Evolutionary conservation across 1,140 invertebrate species (phyloP).

Genomic region (Drosophila pachea): DNA sequence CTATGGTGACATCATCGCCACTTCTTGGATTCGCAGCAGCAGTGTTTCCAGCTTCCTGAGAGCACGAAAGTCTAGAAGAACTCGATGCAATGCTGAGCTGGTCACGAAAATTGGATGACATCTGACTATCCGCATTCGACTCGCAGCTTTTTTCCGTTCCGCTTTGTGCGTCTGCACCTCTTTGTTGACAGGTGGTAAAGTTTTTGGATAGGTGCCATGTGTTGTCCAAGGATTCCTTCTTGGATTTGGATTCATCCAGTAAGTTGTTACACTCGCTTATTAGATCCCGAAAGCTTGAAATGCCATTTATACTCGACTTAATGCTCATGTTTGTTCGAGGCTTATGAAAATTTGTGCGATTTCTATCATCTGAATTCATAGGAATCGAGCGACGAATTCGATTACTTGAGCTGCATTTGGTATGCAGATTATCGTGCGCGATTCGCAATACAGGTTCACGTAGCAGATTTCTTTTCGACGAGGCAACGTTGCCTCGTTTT

Average conservation of each 20-base stretch:
- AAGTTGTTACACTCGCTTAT: slow-evolving; percentile 62
- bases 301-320: slow-evolving; percentile 28
- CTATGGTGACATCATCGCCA: slow-evolving; percentile 89
- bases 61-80: slow-evolving; percentile 79
- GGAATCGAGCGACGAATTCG: slow-evolving; percentile 26
- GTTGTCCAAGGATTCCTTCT: slow-evolving; percentile 22
- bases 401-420: slow-evolving; percentile 29
- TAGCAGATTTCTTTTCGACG: slow-evolving; percentile 41
- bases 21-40: slow-evolving; percentile 80
- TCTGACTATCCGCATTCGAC: not conserved
- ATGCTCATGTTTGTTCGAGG: slow-evolving; percentile 17
- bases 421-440: slow-evolving; percentile 44
- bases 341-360: slow-evolving; percentile 26
- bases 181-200: slow-evolving; percentile 46
- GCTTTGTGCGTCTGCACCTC: not conserved
- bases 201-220: slow-evolving; percentile 35
- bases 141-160: not conserved
- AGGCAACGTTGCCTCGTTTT: slow-evolving; percentile 32
- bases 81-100: slow-evolving; percentile 32
- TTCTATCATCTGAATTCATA: slow-evolving; percentile 29
- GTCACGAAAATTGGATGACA: slow-evolving; percentile 9
- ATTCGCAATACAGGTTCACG: slow-evolving; percentile 57
- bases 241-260: slow-evolving; percentile 47
- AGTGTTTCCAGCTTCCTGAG: slow-evolving; percentile 82
- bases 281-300: slow-evolving; percentile 57